Percentiles rank a stretch among this genome's conserved stretches.
Evolutionary conservation across 1,140 invertebrate genomes (phyloP).

Genomic region (Bilobella aurantiaca): DNA sequence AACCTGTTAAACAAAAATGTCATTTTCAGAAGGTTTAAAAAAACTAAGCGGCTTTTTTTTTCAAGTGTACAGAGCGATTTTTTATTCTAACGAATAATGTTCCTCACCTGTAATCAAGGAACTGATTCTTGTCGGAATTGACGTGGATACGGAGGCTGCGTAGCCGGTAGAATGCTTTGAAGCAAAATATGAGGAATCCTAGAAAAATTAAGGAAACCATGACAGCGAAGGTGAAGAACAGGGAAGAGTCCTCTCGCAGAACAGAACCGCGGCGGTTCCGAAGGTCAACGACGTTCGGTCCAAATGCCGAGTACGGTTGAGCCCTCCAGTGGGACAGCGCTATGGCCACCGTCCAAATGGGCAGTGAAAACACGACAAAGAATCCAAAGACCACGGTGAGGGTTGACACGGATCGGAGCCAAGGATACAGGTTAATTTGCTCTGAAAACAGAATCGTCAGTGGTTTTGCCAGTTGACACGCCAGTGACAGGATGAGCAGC

Average conservation of each 20-base stretch:
- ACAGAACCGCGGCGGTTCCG: too few species aligned
- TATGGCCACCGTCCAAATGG: conserved; percentile 25
- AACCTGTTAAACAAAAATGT: conserved; percentile 16
- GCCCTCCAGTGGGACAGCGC: conserved; percentile 12
- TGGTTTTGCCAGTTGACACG: conserved; percentile 25
- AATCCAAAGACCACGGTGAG: conserved; percentile 9
- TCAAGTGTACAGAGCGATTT: too few species aligned
- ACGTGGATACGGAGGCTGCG: conserved; percentile 3
- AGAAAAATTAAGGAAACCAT: conserved; percentile 13
- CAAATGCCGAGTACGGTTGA: not conserved
- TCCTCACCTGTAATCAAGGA: conserved; percentile 19
- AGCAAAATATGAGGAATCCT: conserved; percentile 16
- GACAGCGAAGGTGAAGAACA: conserved; percentile 22
- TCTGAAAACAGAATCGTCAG: conserved; percentile 21
- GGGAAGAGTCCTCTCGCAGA: conserved; percentile 15
- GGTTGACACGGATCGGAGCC: conserved; percentile 25
- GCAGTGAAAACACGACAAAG: conserved; percentile 19
- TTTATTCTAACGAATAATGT: too few species aligned
- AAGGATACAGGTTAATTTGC: conserved; percentile 23
- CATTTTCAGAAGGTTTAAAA: too few species aligned
- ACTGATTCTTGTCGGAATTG: conserved; percentile 5
- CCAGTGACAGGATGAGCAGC: conserved; percentile 18
- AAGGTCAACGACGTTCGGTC: not conserved
- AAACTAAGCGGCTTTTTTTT: too few species aligned
- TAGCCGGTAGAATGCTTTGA: conserved; percentile 20